These are phyloP conservation scores for Alfaro cultratus DNA, from an alignment of 2,797 vertebrate species.

Conservation along the genomic window DNA sequence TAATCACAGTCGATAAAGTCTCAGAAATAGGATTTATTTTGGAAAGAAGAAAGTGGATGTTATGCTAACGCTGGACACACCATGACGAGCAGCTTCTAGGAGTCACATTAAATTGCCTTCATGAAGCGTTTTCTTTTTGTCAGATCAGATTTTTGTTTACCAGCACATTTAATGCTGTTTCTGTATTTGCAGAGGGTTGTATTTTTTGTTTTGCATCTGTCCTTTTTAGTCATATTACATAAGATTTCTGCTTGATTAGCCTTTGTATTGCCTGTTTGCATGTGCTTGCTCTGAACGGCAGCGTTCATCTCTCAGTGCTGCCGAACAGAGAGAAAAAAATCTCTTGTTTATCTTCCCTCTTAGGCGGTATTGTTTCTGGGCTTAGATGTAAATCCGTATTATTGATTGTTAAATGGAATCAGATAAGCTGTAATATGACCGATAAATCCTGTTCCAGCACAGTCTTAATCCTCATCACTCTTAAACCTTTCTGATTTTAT, in stretches of 20 bases:
- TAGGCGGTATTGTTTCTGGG: not conserved
- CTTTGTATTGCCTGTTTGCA: not conserved
- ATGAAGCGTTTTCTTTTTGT: not conserved
- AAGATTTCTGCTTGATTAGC: not conserved
- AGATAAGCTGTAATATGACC: not conserved
- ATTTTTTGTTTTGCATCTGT: not conserved
- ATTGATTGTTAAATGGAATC: slow-evolving; percentile 8
- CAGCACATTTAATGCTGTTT: not conserved
- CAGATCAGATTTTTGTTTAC: not conserved
- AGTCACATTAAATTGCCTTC: not conserved
- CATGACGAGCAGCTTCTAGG: not conserved
- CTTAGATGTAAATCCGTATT: not conserved
- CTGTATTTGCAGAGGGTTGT: not conserved
- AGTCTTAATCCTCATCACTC: slow-evolving; percentile 7
- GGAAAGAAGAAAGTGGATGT: not conserved
- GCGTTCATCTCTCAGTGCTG: not conserved
- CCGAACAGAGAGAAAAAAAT: not conserved
- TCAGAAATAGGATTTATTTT: not conserved
- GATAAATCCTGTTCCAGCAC: not conserved
- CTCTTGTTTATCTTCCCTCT: not conserved
- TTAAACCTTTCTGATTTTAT: slow-evolving; percentile 7
- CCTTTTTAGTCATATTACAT: not conserved
- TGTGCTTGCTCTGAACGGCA: not conserved
- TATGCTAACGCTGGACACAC: not conserved
- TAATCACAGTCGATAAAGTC: not conserved